Percentiles rank a stretch among this genome's conserved stretches.
These are phyloP conservation scores for Saxidomus purpurata DNA, from an alignment of 1,140 invertebrate genomes.

Conservation along the genomic window DNA sequence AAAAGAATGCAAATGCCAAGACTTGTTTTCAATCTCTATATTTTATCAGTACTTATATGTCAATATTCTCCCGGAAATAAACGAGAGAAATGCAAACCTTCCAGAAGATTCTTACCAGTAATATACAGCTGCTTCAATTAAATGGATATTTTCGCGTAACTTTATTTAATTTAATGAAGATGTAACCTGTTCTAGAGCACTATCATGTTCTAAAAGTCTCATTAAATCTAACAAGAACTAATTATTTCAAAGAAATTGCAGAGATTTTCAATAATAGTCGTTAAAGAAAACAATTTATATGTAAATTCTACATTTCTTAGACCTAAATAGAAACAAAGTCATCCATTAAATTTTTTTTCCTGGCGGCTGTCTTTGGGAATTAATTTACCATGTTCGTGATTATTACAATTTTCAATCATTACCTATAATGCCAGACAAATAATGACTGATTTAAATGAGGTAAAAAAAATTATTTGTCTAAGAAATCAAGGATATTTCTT, in stretches of 20 bases:
- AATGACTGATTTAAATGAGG: slow-evolving; percentile 12
- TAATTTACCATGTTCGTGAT: slow-evolving; percentile 6
- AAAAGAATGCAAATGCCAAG: too few species aligned
- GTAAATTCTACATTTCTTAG: slow-evolving; percentile 1
- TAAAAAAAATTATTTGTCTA: background rate
- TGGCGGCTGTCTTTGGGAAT: background rate
- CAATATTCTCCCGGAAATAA: too few species aligned
- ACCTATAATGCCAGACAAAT: background rate
- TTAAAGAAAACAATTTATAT: slow-evolving; percentile 36
- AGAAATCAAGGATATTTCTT: background rate
- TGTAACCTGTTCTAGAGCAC: background rate
- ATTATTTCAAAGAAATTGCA: slow-evolving; percentile 20
- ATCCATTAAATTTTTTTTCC: background rate
- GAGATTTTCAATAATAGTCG: background rate
- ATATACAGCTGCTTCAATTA: background rate
- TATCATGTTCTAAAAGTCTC: background rate
- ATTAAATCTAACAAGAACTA: background rate
- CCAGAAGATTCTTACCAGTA: too few species aligned
- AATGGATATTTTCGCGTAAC: too few species aligned
- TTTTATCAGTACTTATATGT: too few species aligned
- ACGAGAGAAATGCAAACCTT: too few species aligned
- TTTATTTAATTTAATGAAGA: background rate
- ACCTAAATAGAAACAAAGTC: background rate
- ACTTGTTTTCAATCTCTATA: too few species aligned
- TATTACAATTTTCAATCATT: slow-evolving; percentile 7